Base-by-base conservation (phyloP, 2,797 vertebrate species). In the Lycodopsis pacificus region DNA sequence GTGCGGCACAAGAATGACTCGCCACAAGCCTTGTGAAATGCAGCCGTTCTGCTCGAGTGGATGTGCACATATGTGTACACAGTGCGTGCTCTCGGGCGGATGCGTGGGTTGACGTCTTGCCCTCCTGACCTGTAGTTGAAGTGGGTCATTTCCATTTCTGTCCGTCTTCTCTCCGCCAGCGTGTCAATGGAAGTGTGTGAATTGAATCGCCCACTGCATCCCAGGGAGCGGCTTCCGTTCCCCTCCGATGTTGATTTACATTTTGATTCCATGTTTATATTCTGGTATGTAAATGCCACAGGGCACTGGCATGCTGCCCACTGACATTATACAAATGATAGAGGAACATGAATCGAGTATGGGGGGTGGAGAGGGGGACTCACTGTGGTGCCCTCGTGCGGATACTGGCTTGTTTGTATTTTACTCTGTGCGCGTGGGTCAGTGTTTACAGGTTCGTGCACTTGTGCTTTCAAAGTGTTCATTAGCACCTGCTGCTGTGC, bases 281-380 rank as follows among this genome's bases (percentile, higher is more conserved):
- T 92, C 92, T 88, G 84, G 93, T 93, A 95, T 95, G 94, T 93
- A 95, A 96, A 96, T 95, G 94, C 93, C 93, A 95, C 87, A 93
- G 82, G 80, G 84, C 85, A 91, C 82, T 90, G 93, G 89, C 93
- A 89, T 87, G 81, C 68, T 53, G 77, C 72, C 82, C 63, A 79
- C 88, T 95, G 94, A 91, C 94, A 96, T 93, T 95, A 94, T 93
- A 91, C 94, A 96, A 94, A 94, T 93, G 91, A 90, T 94, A 94
- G 94, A 89, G 85, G 70, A 88, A 92, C 90, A 93, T 95, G 95
- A 94, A 93, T 93, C 40, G 94, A 85, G 88, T 86, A 63, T 51
- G 19, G 44, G 38, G 36, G 3, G 32, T 8, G 1, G 3, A 7
- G 6, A 6, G 22, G 7, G 38, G 38, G 8, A 7, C 1, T 38